Evolutionary conservation across 2,888 invertebrate genomes (phyloP), one percentile per base, ranked within the genome.

Genomic region (Steinernema scapterisci): DNA sequence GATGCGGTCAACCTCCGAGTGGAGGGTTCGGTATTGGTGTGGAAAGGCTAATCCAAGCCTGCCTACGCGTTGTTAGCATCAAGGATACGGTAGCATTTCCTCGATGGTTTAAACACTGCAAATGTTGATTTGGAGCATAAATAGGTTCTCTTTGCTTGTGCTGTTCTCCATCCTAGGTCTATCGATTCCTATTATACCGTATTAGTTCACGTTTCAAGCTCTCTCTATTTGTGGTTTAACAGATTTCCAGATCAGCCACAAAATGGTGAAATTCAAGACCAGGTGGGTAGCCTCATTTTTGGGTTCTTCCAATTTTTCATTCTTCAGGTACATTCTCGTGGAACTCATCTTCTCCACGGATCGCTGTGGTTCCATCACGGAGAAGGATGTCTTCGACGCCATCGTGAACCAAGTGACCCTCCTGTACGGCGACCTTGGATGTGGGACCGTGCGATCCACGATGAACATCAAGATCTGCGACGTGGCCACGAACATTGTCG

Each of bases 21-120:
- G 96, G 93, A 21, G 99, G 99, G 0, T 99, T 94, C 89, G 99
- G 99, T 6, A 90, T 99, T 85, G 99, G 99, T 0, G 92, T 99
- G 86, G 99, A 99, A 88, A 91, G 99, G 83, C 92, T 93, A n/a
- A 72, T 81, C 31, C 83, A 82, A 89, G 91, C 92, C 72, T 79
- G 97, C 45, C 91, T 95, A 48, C 92, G 93, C 72, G 91, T 95
- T 48, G 89, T 90, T 63, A 97, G 95, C 89, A 96, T 99, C 81
- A 94, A 94, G 88, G 99, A 99, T 88, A 92, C 93, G 3, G 91
- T 95, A 83, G 94, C 97, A 0, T 99, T 96, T 89, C 97, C 99
- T 0, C 91, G 99, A 78, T 94, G 94, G 93, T 93, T 94, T 13
- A 80, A 85, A 73, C 87, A 88, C 54, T 74, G 77, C 56, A 56